phyloP scores from a whole-genome alignment of 2,888 invertebrate genomes.

The Leptopilina drosophilae region DNA sequence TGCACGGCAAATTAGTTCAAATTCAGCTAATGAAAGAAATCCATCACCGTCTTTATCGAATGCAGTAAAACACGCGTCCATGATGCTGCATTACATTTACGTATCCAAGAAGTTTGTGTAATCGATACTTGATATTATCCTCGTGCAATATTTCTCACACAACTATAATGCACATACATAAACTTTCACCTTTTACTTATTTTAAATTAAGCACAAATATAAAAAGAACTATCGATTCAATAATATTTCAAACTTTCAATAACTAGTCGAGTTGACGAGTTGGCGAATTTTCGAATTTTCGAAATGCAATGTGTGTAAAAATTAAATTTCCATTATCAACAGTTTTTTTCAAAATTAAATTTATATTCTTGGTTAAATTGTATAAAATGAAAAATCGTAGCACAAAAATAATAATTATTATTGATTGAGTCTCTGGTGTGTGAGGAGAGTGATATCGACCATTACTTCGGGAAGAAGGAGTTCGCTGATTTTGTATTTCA shows the following conservation, averaged over 20 bases:
- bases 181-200: conserved; percentile 56
- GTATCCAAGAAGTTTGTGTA: conserved; percentile 70
- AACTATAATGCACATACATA: neutral
- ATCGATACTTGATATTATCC: conserved; percentile 65
- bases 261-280: too few species aligned
- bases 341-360: too few species aligned
- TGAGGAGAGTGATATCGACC: conserved; percentile 88
- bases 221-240: conserved; percentile 15
- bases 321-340: neutral
- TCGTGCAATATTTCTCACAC: conserved; percentile 22
- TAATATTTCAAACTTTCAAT: neutral
- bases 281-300: too few species aligned
- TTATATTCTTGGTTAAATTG: neutral
- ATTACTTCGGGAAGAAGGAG: conserved; percentile 90
- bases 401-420: conserved; percentile 24
- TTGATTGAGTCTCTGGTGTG: conserved; percentile 83
- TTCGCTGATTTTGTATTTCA: conserved; percentile 87
- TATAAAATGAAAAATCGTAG: neutral
- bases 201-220: conserved; percentile 2
- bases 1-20: conserved; percentile 89
- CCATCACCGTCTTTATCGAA: conserved; percentile 95
- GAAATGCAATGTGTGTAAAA: neutral
- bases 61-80: conserved; percentile 94
- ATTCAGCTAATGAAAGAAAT: conserved; percentile 86
- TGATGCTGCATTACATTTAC: conserved; percentile 72